phyloP scores from a whole-genome alignment of 2,888 invertebrate genomes.

The Polietes domitor region DNA sequence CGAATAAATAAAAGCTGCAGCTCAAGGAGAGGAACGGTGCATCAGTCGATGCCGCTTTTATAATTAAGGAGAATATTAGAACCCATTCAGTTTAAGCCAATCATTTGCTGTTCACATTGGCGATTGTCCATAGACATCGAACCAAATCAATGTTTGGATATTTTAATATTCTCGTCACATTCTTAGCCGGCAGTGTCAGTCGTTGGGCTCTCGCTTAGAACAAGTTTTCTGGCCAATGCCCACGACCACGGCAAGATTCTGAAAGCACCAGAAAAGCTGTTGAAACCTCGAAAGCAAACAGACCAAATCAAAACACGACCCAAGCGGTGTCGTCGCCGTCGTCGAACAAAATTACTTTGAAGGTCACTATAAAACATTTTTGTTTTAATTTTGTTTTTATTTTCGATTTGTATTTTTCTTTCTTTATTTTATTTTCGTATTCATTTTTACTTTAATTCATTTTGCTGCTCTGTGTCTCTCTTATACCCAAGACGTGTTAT shows the following conservation, averaged over 20 bases:
- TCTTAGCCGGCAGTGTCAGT: neutral
- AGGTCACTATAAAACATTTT: conserved; percentile 34
- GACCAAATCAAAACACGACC: neutral
- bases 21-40: no score
- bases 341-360: conserved; percentile 42
- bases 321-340: neutral
- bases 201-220: neutral
- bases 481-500: conserved; percentile 40
- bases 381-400: conserved; percentile 34
- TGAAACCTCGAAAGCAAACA: neutral
- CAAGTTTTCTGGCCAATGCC: neutral
- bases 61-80: no score
- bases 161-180: conserved; percentile 2
- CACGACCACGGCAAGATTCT: neutral
- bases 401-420: neutral
- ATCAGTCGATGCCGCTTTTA: no score
- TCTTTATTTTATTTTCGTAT: conserved; percentile 14
- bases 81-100: no score
- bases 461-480: neutral
- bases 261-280: neutral
- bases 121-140: neutral
- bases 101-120: neutral
- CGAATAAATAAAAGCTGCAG: no score
- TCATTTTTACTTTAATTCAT: conserved; percentile 20
- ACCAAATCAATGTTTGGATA: neutral